Evolutionary conservation across 2,113 vertebrate species (phyloP).

Genomic region (Mesitornis unicolor): DNA sequence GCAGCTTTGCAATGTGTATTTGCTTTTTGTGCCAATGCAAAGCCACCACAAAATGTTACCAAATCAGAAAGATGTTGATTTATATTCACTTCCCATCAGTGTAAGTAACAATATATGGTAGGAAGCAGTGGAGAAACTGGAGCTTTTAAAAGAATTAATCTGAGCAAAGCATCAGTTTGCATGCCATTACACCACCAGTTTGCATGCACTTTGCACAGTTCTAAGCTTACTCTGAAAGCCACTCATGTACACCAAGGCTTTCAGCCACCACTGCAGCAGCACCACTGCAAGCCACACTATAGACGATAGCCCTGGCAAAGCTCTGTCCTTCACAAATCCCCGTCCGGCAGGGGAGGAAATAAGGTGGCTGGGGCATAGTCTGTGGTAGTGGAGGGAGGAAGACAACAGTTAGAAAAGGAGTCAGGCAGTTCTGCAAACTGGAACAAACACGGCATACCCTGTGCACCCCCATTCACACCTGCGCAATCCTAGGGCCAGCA

Average conservation of each 20-base stretch:
- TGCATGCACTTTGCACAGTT: not conserved
- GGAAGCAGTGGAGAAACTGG: not conserved
- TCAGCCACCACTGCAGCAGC: not conserved
- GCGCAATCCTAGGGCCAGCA: not conserved
- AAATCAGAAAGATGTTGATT: not conserved
- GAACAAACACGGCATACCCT: not conserved
- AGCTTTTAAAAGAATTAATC: not conserved
- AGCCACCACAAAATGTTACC: not conserved
- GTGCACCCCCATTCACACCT: not conserved
- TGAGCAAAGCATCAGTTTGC: not conserved
- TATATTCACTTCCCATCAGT: not conserved
- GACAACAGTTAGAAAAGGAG: not conserved
- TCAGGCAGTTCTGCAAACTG: not conserved
- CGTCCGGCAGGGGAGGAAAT: not conserved
- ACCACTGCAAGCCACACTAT: fast-evolving
- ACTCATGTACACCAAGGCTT: not conserved
- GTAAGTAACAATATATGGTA: not conserved
- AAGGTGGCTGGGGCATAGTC: not conserved
- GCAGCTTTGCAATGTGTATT: not conserved
- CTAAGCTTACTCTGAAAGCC: not conserved
- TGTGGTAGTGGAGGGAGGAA: not conserved
- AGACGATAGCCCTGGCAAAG: not conserved
- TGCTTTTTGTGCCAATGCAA: not conserved
- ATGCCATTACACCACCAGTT: not conserved
- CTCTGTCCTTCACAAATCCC: not conserved